Conservation (phyloP, 2,113 vertebrate species). For the Zosterops japonicus region DNA sequence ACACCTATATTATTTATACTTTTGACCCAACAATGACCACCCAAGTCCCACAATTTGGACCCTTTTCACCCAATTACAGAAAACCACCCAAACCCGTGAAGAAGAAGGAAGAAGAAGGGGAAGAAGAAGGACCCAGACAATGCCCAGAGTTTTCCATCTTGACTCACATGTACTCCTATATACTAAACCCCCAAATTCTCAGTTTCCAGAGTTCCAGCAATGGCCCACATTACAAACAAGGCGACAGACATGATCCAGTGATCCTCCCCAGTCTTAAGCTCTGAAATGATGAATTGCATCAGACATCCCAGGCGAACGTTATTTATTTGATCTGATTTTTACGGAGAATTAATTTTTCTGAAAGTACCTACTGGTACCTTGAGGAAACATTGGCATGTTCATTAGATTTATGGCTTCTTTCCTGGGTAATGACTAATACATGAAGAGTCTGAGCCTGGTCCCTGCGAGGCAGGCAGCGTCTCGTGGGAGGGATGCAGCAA, state of each 20-base stretch:
- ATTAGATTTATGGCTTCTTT: constrained; percentile 40
- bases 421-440: constrained; percentile 33
- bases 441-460: constrained; percentile 9
- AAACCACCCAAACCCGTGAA: too few species aligned
- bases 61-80: too few species aligned
- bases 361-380: not conserved
- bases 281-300: not conserved
- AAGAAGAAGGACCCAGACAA: too few species aligned
- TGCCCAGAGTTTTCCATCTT: too few species aligned
- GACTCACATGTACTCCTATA: too few species aligned
- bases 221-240: not conserved
- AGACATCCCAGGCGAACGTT: not conserved
- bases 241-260: not conserved
- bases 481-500: not conserved
- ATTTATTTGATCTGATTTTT: constrained; percentile 49
- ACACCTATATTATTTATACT: too few species aligned
- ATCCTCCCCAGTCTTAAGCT: not conserved
- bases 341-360: constrained; percentile 27
- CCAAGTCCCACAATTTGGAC: too few species aligned
- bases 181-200: too few species aligned
- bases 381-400: not conserved
- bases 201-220: too few species aligned
- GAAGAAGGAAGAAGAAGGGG: too few species aligned
- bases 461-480: not conserved
- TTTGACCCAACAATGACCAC: too few species aligned